Base-by-base conservation (phyloP, 2,888 invertebrate genomes). In the Coelinius sp. region DNA sequence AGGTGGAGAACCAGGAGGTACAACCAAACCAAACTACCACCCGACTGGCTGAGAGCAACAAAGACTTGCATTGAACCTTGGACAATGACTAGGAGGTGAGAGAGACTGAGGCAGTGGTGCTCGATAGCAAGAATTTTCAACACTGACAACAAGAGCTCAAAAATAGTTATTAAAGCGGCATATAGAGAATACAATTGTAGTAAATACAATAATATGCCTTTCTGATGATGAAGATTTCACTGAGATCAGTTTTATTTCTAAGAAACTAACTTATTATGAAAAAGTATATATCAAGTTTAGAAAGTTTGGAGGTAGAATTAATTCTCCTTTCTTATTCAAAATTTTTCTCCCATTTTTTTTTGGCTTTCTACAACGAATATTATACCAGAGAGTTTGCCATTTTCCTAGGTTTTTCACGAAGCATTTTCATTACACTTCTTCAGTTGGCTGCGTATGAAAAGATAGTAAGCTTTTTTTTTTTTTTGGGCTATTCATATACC, bases 41-140 rank as follows among this genome's bases (percentile, higher is more conserved):
- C 49, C 63, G 35, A 62, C 53, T 56, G 71, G 69, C 68, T 69
- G 66, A 69, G 31, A 46, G 14, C 62, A 67, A 74, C 74, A 74
- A 72, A 72, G 72, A 69, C 64, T 44, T 20, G 69, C 67, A 72
- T 74, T 74, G 67, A 72, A 64, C 71, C 31, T 66, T n/a, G 74
- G 35, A 74, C 74, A 74, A 74, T 74, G 66, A 65, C 67, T 38
- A 64, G 38, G 56, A 53, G 52, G n/a, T n/a, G n/a, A 53, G 71
- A 53, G 25, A 35, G 44, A 64, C 62, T 53, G 17, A 31, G 25
- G 31, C 56, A 52, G 64, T 68, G 64, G 64, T 59, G 14, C 59
- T 59, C 59, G 35, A 59, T 59, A 35, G n/a, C 12, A 24, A 38
- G 59, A 31, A 22, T 67, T 53, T 41, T 49, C 46, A 68, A 53